Evolutionary conservation across 2,797 vertebrate genomes (phyloP).

Genomic region (Hemitrygon akajei): DNA sequence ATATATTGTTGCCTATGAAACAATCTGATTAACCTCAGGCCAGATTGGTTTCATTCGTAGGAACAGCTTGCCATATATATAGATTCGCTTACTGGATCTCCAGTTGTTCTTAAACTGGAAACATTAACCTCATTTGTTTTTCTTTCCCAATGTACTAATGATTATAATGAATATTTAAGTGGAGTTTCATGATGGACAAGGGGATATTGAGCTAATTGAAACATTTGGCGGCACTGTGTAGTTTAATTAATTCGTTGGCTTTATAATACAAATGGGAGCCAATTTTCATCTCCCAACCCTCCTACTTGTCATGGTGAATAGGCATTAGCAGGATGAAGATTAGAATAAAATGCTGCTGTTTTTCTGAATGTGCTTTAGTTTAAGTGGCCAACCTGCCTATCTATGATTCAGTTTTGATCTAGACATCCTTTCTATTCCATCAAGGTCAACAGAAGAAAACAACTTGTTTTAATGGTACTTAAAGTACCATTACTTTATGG

Average conservation of each 20-base stretch:
- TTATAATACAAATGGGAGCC: neutral
- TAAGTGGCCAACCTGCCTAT: neutral
- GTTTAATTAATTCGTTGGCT: neutral
- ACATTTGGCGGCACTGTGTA: neutral
- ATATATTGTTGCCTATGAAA: neutral
- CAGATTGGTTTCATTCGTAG: neutral
- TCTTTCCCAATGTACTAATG: neutral
- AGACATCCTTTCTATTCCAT: neutral
- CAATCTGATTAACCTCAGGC: neutral
- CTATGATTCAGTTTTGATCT: neutral
- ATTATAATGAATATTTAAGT: conserved; percentile 2
- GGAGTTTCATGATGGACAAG: neutral
- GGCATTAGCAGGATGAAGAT: neutral
- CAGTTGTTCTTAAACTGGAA: neutral
- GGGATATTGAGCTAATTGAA: neutral
- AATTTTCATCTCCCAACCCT: neutral
- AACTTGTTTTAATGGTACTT: neutral
- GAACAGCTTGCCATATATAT: neutral
- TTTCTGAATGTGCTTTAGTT: neutral
- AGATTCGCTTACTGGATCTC: neutral
- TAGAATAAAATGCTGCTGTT: neutral
- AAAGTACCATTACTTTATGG: neutral
- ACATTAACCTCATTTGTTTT: neutral
- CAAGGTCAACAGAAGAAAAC: neutral
- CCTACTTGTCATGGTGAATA: neutral